Conservation (phyloP, 2,888 invertebrate genomes). For the Molorchus minor region DNA sequence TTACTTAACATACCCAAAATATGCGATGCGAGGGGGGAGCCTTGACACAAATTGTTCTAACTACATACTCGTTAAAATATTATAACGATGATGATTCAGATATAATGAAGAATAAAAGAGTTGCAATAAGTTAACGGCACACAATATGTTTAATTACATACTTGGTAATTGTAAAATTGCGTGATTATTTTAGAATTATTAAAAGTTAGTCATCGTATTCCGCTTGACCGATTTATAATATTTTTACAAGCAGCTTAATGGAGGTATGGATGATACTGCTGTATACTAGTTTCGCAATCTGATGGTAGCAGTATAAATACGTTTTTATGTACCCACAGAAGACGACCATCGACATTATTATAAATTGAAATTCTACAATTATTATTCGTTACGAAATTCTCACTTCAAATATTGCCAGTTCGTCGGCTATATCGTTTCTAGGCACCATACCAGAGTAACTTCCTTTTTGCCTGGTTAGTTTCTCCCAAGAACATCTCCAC, state of each 20-base stretch:
- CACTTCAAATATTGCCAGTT: no score
- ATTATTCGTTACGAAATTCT: no score
- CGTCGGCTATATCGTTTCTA: no score
- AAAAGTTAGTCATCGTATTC: slow-evolving; percentile 15
- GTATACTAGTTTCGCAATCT: slow-evolving; percentile 9
- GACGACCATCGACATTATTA: no score
- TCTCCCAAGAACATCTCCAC: neutral
- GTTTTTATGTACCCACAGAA: no score
- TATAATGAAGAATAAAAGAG: slow-evolving; percentile 35
- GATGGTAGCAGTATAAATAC: slow-evolving; percentile 5
- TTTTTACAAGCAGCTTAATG: neutral
- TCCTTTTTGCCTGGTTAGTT: neutral
- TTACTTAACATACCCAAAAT: slow-evolving; percentile 43
- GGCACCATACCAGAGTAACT: no score
- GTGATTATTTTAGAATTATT: slow-evolving; percentile 26
- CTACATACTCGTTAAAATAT: slow-evolving; percentile 41
- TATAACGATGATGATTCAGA: slow-evolving; percentile 39
- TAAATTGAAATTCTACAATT: no score
- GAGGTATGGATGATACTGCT: no score
- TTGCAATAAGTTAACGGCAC: slow-evolving; percentile 29
- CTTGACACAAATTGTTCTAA: slow-evolving; percentile 45
- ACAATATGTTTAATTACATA: slow-evolving; percentile 6
- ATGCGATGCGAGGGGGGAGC: slow-evolving; percentile 26
- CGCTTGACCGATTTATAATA: slow-evolving; percentile 12
- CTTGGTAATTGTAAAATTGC: slow-evolving; percentile 14